Conservation (phyloP, 2,888 invertebrate genomes). For the Agrochola litura region DNA sequence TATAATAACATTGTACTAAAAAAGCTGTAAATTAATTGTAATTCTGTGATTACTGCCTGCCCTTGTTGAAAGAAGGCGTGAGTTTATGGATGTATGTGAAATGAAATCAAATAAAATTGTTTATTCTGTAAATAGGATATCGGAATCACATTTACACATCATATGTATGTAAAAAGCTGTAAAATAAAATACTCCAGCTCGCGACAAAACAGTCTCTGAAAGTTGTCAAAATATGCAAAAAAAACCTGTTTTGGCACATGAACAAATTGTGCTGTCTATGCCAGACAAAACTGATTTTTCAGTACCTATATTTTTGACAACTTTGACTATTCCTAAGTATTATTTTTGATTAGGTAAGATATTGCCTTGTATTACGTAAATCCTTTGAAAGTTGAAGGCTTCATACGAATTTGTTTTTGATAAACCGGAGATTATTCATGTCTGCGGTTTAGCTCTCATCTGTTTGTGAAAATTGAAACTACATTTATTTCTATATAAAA, state of each 20-base stretch:
- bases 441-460: background rate
- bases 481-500: slow-evolving; percentile 1
- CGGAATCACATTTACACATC: no score
- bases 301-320: background rate
- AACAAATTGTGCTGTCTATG: background rate
- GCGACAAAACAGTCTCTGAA: background rate
- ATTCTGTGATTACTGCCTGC: no score
- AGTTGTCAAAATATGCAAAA: background rate
- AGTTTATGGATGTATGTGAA: no score
- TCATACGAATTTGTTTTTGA: slow-evolving; percentile 1
- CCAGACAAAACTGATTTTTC: background rate
- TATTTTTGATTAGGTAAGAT: background rate
- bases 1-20: background rate
- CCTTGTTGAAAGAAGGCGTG: no score
- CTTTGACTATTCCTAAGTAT: background rate
- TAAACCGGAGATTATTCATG: slow-evolving; percentile 22
- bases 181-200: background rate
- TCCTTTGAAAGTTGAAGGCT: background rate
- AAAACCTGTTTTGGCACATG: background rate
- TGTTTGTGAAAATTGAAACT: slow-evolving; percentile 35
- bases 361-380: background rate
- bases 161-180: background rate
- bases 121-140: no score
- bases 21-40: background rate
- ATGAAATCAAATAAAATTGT: no score